Evolutionary conservation across 2,797 vertebrate genomes (phyloP), one percentile per base, ranked within the genome.

Genomic region (Acanthurus leucopareius): DNA sequence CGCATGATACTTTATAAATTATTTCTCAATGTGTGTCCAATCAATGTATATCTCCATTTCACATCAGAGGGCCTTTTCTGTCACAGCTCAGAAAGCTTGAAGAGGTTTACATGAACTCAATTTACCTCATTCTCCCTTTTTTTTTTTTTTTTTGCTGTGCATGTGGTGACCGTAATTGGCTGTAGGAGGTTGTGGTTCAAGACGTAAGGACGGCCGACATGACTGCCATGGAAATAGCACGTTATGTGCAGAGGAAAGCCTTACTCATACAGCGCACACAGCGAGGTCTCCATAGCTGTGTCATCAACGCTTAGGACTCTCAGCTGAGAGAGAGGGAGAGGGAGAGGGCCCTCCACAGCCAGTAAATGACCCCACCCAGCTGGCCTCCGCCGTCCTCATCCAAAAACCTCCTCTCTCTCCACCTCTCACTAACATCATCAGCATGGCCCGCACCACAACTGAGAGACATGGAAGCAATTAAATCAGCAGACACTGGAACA

Each of bases 391-490:
- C 62, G 77, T 69, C 61, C 61, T 84, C 76, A 61, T 77, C 70
- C 87, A 52, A 78, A 77, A 68, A 51, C 25, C 83, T 71, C 69
- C 25, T 25, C 71, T 59, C 49, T 68, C 86, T 84, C 76, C 83
- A 84, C 88, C 75, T 86, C 88, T 71, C 77, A 53, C 87, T 87
- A 78, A 87, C 90, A 82, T 89, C 89, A 89, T 90, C 88, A 82
- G 85, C 77, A 42, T 56, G 71, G 89, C 84, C 69, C 32, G 82
- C 73, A 82, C 90, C 90, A 88, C 91, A 88, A 86, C 92, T 84
- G 59, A 88, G 86, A 87, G 85, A 91, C 87, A 94, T 95, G 94
- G 94, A 94, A 95, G 91, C 89, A 94, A 95, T 95, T 95, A 95
- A 25, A 87, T 85, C 74, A 68, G 76, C 72, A 83, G 88, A 74